These are phyloP conservation scores for Epistrophe eligans DNA, from an alignment of 2,888 invertebrate genomes.

Conservation along the genomic window DNA sequence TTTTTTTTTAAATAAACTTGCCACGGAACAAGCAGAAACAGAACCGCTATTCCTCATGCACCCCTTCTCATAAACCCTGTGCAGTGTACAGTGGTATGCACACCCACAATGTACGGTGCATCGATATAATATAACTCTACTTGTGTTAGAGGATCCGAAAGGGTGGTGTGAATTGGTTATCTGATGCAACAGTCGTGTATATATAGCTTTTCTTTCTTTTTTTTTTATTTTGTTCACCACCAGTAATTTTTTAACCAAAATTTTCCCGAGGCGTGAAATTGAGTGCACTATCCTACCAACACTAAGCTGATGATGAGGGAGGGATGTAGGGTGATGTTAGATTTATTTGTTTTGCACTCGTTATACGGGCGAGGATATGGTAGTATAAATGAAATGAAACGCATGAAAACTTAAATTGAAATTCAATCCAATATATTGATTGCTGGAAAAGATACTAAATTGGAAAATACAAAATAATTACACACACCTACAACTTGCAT, in stretches of 20 bases:
- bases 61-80: background rate
- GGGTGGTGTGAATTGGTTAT: constrained; percentile 45
- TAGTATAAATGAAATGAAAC: constrained; percentile 58
- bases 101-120: background rate
- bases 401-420: constrained; percentile 68
- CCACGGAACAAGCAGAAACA: constrained; percentile 68
- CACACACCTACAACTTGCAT: background rate
- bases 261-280: constrained; percentile 61
- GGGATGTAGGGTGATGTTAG: constrained; percentile 3
- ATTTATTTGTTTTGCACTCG: constrained; percentile 50
- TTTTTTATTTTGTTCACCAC: constrained; percentile 36
- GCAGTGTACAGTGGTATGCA: background rate
- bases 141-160: constrained; percentile 7
- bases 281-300: constrained; percentile 43
- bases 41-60: constrained; percentile 34
- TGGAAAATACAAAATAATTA: background rate
- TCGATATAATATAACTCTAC: constrained; percentile 9
- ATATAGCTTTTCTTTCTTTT: constrained; percentile 23
- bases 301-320: constrained; percentile 9
- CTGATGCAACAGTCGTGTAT: constrained; percentile 63
- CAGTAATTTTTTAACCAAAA: constrained; percentile 46
- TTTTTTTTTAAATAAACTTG: constrained; percentile 31
- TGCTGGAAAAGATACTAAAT: constrained; percentile 37
- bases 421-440: constrained; percentile 58
- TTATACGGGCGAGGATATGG: constrained; percentile 18